Evolutionary conservation across 2,113 vertebrate species (phyloP), one percentile per base, ranked within the genome.

Genomic region (Urocolius indicus): DNA sequence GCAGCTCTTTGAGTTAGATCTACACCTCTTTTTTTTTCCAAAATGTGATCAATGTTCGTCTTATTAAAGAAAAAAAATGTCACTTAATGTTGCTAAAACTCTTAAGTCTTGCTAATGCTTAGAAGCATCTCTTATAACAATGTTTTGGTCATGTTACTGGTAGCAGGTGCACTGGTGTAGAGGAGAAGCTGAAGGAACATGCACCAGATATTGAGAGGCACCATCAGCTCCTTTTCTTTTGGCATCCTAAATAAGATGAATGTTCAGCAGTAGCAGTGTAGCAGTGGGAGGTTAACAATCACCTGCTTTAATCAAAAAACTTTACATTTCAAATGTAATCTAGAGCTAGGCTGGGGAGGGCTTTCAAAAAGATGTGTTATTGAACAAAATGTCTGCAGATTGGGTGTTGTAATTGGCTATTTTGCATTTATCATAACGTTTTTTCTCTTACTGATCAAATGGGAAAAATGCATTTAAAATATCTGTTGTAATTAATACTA

Each of bases 311-410:
- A 96, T 96, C 84, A 96, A 81, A 96, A 94, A 94, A 72, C 77
- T 96, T 95, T 93, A 96, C 81, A 95, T 97, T 97, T 97, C 86
- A 96, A 96, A 96, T 97, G 93, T 78, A 96, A 97, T 95, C 94
- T 95, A 94, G 55, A 84, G 54, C 57, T 65, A 61, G 71, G 26
- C 48, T 81, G 51, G 45, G 54, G 61, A 80, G 23, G 75, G 38
- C 30, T 85, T 93, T 94, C 58, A 82, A n/a, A 92, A 95, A 87
- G 30, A 30, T 79, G 32, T 51, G 43, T 16, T 88, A 69, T 27
- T 79, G 54, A 74, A 69, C 46, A 84, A 90, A 81, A 58, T 45
- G 55, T 18, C 46, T 87, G 54, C 43, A 69, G 41, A 27, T 84
- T 89, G 83, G 48, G 48, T 69, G 41, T 43, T 80, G 21, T 67